Conservation (phyloP, 2,797 vertebrate species). For the Denticeps clupeoides region DNA sequence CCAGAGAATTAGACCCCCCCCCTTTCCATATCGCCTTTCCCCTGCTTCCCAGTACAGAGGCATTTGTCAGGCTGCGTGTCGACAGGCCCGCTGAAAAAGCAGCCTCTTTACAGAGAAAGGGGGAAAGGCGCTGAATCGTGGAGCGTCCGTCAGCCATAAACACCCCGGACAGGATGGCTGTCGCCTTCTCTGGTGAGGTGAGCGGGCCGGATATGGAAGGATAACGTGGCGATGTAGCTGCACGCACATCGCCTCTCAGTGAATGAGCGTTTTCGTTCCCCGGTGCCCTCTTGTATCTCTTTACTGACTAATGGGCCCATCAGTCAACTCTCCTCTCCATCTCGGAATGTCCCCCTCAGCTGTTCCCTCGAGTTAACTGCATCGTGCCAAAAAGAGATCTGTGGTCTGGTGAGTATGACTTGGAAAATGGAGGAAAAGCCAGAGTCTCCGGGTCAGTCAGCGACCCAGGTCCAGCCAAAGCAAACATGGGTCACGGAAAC, state of each 20-base stretch:
- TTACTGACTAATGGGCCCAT: constrained; percentile 30
- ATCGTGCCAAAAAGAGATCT: no score
- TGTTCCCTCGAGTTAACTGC: constrained; percentile 18
- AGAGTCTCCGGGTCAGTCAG: no score
- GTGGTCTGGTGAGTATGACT: no score
- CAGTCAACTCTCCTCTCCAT: constrained; percentile 1
- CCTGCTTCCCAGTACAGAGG: constrained; percentile 23
- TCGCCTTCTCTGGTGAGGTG: background rate
- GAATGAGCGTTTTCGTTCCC: no score
- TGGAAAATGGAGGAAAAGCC: no score
- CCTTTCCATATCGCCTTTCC: constrained; percentile 17
- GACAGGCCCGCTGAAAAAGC: constrained; percentile 23
- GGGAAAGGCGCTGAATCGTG: constrained; percentile 4
- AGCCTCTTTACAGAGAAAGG: constrained; percentile 17
- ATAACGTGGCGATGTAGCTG: background rate
- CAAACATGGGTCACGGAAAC: no score
- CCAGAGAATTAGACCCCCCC: constrained; percentile 13
- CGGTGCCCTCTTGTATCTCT: constrained; percentile 21
- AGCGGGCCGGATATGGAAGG: background rate
- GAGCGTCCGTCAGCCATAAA: background rate
- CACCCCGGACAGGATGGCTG: background rate
- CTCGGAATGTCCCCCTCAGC: constrained; percentile 28
- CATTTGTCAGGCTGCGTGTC: constrained; percentile 27
- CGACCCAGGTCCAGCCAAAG: no score
- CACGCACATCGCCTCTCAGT: no score